A percentile compares a stretch with the other conserved stretches of the same genome.
These are phyloP conservation scores for Oceanodroma tethys DNA, from an alignment of 2,113 vertebrate genomes.

Conservation along the genomic window DNA sequence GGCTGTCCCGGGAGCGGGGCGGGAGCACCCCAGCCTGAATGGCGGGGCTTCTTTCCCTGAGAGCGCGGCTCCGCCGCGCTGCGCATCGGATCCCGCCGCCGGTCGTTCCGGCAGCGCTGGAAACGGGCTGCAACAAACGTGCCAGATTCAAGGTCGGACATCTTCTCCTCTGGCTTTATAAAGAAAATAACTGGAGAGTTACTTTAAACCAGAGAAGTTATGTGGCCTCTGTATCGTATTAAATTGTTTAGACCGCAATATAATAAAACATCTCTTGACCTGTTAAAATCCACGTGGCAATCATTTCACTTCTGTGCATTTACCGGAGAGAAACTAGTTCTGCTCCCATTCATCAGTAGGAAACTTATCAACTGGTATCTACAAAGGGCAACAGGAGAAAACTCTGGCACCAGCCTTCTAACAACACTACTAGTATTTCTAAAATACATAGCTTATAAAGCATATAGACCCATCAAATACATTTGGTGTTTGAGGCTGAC, in stretches of 20 bases:
- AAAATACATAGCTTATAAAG: not conserved
- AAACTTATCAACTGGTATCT: not conserved
- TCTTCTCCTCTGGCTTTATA: not conserved
- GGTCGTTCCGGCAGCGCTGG: not conserved
- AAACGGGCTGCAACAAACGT: not conserved
- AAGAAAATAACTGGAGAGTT: not conserved
- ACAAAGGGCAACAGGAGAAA: not conserved
- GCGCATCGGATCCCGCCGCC: not conserved
- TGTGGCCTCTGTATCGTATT: not conserved
- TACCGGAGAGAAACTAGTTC: not conserved
- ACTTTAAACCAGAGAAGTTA: not conserved
- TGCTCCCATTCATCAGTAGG: not conserved
- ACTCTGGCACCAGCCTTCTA: not conserved
- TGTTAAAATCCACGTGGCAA: not conserved
- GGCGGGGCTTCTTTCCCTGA: not conserved
- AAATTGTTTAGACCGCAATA: not conserved
- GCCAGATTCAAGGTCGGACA: not conserved
- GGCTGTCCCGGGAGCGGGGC: too few relatives aligned
- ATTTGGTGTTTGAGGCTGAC: not conserved
- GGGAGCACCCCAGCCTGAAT: not conserved
- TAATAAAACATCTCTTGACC: not conserved
- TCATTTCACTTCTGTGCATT: not conserved
- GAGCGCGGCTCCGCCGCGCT: not conserved
- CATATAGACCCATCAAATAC: not conserved
- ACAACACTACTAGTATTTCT: not conserved